Conservation (phyloP, 2,888 invertebrate species). For the Caenorhabditis macrosperma region DNA sequence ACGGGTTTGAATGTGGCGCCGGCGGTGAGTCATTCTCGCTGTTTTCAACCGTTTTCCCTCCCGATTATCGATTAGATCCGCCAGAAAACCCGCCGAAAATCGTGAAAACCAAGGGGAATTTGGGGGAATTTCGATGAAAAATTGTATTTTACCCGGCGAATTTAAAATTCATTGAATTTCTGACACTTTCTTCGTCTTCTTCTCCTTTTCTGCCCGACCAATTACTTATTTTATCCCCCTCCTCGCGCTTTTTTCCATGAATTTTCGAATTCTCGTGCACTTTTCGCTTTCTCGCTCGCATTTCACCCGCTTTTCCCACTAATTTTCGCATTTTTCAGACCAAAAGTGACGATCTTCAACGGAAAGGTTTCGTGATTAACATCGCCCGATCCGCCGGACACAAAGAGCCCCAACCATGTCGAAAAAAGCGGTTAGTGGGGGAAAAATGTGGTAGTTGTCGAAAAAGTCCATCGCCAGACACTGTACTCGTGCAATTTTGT, state of each 20-base stretch:
- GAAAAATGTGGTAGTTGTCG: too few species aligned
- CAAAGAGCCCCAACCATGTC: constrained; percentile 55
- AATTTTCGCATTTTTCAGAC: constrained; percentile 37
- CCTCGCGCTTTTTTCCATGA: constrained; percentile 3
- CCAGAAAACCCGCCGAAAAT: neutral
- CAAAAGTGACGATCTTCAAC: constrained; percentile 43
- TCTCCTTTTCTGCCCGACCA: neutral
- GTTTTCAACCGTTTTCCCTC: constrained; percentile 4
- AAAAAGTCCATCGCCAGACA: too few species aligned
- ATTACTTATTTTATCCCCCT: neutral
- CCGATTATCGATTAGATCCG: neutral
- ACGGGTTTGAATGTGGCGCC: constrained; percentile 34
- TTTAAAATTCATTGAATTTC: constrained; percentile 24
- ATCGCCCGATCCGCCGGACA: constrained; percentile 30
- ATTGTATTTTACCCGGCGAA: neutral
- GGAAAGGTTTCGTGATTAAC: constrained; percentile 28
- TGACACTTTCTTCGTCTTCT: constrained; percentile 10
- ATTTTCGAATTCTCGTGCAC: constrained; percentile 4
- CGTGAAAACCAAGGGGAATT: neutral
- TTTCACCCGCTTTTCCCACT: neutral
- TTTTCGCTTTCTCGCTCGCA: constrained; percentile 2
- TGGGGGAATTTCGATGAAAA: neutral
- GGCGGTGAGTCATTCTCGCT: constrained; percentile 11
- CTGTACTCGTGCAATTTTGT: too few species aligned
- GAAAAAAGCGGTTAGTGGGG: constrained; percentile 63